Base-by-base conservation (phyloP, 1,140 invertebrate genomes). In the Spodoptera litura region DNA sequence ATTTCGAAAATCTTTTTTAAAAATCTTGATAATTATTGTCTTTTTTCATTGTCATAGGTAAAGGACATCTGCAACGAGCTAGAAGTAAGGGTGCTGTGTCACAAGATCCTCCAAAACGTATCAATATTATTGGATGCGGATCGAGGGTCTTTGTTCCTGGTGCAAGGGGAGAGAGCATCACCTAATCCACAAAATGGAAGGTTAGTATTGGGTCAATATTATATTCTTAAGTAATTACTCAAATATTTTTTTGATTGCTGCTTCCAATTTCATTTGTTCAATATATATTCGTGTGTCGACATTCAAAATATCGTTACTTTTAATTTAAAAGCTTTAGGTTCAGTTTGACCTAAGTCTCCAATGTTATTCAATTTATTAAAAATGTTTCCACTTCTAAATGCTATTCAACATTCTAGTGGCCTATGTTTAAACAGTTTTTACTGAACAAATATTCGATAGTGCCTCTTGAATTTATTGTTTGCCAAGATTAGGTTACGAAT, bases 21-120 rank as follows among this genome's bases (percentile, higher is more conserved):
- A 27, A 11, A 4, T 27, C 2, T n/a, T 25, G 25, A 5, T 25
- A 4, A 38, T 4, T 10, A 49, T 12, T 61, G 12, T 4, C 49
- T 9, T 20, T 59, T 49, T 11, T 78, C 66, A 5, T 94, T 92
- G 75, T 89, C 90, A 78, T 86, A 97, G 97, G 97, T 98, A 72
- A 99, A 99, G 95, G 98, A 99, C 91, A 99, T 99, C 86, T 99
- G 98, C 95, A 99, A 99, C 93, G 98, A 99, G 91, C 93, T 99
- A 85, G 99, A 99, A 87, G 97, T 99, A 20, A 96, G 98, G 76
- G 98, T 98, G 13, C 92, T 99, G 81, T 99, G 98, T 90, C 98
- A 99, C 95, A 99, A 99, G 95, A 99, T 99, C 87, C 95, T 99
- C 27, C 98, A 99, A 93, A 99, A 99, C 89, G 98, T 99, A 20